Conservation (phyloP, 1,140 invertebrate genomes). For the Saccostrea echinata region DNA sequence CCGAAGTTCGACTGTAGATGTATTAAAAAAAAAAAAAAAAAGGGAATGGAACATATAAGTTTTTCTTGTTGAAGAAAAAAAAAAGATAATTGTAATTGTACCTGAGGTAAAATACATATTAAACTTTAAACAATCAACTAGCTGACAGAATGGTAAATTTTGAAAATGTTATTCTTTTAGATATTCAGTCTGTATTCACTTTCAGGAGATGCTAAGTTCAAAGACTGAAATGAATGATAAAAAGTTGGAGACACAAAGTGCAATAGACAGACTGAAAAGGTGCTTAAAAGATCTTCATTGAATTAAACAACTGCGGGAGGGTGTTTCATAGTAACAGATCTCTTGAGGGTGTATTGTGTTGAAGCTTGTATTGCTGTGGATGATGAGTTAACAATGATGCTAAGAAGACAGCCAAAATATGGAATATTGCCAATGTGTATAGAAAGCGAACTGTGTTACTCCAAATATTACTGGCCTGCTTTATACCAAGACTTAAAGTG, state of each 20-base stretch:
- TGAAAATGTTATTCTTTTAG: too few species aligned
- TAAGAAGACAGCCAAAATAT: not conserved
- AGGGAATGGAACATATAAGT: not conserved
- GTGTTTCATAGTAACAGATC: not conserved
- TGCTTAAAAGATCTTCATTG: conserved; percentile 36
- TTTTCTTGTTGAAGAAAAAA: not conserved
- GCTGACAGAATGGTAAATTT: not conserved
- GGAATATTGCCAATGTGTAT: not conserved
- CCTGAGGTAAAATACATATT: not conserved
- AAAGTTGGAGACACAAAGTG: conserved; percentile 57
- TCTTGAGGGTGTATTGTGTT: not conserved
- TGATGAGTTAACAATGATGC: too few species aligned
- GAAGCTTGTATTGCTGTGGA: too few species aligned
- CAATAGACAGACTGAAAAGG: conserved; percentile 68
- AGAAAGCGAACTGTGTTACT: not conserved
- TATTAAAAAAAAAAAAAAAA: not conserved
- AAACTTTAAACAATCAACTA: not conserved
- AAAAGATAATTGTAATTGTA: not conserved
- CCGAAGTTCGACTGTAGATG: not conserved
- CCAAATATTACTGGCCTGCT: not conserved
- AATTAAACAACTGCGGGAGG: not conserved
- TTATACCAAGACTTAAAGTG: not conserved
- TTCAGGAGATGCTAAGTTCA: conserved; percentile 69
- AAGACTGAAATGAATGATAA: conserved; percentile 67
- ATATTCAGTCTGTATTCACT: conserved; percentile 39